A percentile compares a stretch with the other conserved stretches of the same genome.
These are phyloP conservation scores for Lapara coniferarum DNA, from an alignment of 2,888 invertebrate genomes.

Conservation along the genomic window DNA sequence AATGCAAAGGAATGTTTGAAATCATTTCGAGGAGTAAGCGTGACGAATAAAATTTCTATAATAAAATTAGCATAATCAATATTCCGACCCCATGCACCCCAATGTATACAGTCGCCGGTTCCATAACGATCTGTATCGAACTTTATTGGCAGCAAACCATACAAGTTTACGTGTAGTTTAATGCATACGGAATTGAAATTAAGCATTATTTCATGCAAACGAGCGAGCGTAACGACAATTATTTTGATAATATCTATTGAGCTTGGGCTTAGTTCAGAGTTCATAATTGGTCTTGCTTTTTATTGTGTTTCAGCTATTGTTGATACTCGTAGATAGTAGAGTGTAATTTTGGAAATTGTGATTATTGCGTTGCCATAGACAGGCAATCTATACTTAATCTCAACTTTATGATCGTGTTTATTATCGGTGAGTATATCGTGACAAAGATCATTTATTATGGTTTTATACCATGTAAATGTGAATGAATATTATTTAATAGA, in stretches of 20 bases:
- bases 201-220: slow-evolving; percentile 79
- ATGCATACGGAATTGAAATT: slow-evolving; percentile 75
- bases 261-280: slow-evolving; percentile 46
- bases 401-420: too few species aligned
- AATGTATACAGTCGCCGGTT: slow-evolving; percentile 37
- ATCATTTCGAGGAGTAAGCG: slow-evolving; percentile 41
- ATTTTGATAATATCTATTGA: slow-evolving; percentile 65
- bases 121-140: slow-evolving; percentile 62
- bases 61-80: slow-evolving; percentile 82
- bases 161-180: slow-evolving; percentile 68
- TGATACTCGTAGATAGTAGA: background rate
- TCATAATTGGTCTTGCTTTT: slow-evolving; percentile 55
- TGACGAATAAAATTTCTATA: slow-evolving; percentile 73
- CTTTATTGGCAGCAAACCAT: slow-evolving; percentile 72
- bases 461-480: too few species aligned
- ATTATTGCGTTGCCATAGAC: too few species aligned
- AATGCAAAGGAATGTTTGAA: slow-evolving; percentile 12
- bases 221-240: slow-evolving; percentile 63
- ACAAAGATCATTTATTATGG: too few species aligned
- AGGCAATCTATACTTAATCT: too few species aligned
- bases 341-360: background rate
- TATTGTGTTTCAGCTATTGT: slow-evolving; percentile 20
- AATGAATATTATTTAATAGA: too few species aligned
- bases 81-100: slow-evolving; percentile 70
- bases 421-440: too few species aligned